These are phyloP conservation scores for Acronicta psi DNA, from an alignment of 2,888 invertebrate species.

Conservation along the genomic window DNA sequence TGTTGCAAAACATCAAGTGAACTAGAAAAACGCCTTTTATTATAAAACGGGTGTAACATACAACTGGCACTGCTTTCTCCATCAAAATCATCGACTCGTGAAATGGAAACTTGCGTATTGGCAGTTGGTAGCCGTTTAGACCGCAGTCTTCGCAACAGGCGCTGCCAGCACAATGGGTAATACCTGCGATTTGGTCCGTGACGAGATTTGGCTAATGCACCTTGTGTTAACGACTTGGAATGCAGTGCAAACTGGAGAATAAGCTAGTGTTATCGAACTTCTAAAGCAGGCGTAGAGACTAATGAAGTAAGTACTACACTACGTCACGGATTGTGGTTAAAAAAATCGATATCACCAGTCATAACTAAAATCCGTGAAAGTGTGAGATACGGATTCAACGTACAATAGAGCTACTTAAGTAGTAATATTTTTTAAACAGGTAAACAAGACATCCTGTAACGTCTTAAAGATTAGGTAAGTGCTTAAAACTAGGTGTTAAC, in stretches of 20 bases:
- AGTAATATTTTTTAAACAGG: too few relatives aligned
- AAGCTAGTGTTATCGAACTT: background rate
- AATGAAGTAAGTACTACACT: too few relatives aligned
- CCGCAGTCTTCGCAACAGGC: slow-evolving; percentile 34
- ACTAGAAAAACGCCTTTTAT: slow-evolving; percentile 52
- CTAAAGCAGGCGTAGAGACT: background rate
- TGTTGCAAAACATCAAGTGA: slow-evolving; percentile 36
- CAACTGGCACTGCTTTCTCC: slow-evolving; percentile 71
- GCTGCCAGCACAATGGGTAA: slow-evolving; percentile 34
- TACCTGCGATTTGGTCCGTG: slow-evolving; percentile 52
- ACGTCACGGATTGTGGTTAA: too few relatives aligned
- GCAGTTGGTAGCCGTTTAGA: slow-evolving; percentile 34
- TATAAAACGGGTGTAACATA: slow-evolving; percentile 52
- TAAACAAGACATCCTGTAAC: too few relatives aligned
- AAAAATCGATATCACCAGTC: too few relatives aligned
- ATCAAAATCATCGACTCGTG: slow-evolving; percentile 77
- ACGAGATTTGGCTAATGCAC: slow-evolving; percentile 55
- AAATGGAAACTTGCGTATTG: slow-evolving; percentile 77
- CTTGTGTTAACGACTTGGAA: slow-evolving; percentile 37
- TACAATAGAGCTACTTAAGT: too few relatives aligned
- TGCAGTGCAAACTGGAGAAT: slow-evolving; percentile 28
- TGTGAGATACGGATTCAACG: too few relatives aligned
- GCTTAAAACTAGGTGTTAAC: background rate
- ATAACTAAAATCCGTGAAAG: too few relatives aligned
- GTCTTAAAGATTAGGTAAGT: too few relatives aligned